phyloP scores from a whole-genome alignment of 2,888 invertebrate genomes.

The Litoditis marina region DNA sequence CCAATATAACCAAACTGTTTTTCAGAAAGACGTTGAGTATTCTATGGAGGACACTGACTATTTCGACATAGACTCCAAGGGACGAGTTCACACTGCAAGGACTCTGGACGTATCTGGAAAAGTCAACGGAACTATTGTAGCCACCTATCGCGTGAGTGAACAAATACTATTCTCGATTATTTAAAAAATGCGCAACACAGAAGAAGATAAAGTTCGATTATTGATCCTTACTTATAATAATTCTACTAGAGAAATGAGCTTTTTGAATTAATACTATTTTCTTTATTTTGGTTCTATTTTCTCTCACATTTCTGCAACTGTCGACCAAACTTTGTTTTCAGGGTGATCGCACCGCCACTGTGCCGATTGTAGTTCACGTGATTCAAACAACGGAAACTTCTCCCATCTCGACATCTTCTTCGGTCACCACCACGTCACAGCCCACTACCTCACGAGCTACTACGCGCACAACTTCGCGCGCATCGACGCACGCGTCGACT shows the following conservation, averaged over 20 bases:
- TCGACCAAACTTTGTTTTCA: too few species aligned
- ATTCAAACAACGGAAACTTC: conserved; percentile 5
- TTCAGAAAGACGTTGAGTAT: conserved; percentile 8
- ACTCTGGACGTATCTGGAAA: conserved; percentile 16
- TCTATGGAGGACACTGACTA: conserved; percentile 7
- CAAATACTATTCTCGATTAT: too few species aligned
- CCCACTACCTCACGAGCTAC: neutral
- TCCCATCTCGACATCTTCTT: neutral
- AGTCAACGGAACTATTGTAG: conserved; percentile 29
- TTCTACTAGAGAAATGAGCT: too few species aligned
- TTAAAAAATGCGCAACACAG: too few species aligned
- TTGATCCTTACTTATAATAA: too few species aligned
- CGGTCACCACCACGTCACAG: conserved; percentile 4
- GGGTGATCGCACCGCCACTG: conserved; percentile 21
- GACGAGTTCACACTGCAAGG: conserved; percentile 21
- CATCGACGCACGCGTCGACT: neutral
- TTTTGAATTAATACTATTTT: too few species aligned
- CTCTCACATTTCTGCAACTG: too few species aligned
- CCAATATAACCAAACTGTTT: too few species aligned
- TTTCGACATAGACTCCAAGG: conserved; percentile 24
- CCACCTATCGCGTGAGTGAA: conserved; percentile 13
- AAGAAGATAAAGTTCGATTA: too few species aligned
- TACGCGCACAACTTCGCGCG: neutral
- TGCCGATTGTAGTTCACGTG: conserved; percentile 22
- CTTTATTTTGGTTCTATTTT: too few species aligned